Conservation (phyloP, 2,888 invertebrate species). For the Phragmatobia fuliginosa region DNA sequence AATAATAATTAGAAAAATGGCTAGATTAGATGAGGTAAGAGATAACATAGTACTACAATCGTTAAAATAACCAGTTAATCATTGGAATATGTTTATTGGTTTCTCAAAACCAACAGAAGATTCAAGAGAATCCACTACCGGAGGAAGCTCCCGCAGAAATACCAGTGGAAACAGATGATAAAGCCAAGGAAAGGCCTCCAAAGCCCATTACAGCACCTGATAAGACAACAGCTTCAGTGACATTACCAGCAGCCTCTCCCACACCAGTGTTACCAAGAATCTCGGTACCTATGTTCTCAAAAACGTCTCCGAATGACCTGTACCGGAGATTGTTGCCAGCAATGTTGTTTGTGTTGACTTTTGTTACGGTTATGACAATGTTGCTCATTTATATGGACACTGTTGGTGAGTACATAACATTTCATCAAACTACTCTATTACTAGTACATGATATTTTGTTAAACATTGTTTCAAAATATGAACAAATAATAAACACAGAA, state of each 20-base stretch:
- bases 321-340: conserved; percentile 88
- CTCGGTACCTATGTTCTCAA: conserved; percentile 70
- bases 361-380: conserved; percentile 93
- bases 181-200: conserved; percentile 54
- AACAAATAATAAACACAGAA: no score
- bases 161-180: conserved; percentile 48
- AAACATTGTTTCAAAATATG: no score
- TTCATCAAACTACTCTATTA: not conserved
- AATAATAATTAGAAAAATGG: conserved; percentile 23
- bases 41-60: not conserved
- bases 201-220: conserved; percentile 47
- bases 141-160: conserved; percentile 48
- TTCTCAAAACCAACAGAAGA: conserved; percentile 60
- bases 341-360: conserved; percentile 91
- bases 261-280: conserved; percentile 51
- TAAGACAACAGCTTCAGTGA: conserved; percentile 47
- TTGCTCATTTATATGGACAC: conserved; percentile 93
- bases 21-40: conserved; percentile 26
- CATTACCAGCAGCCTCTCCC: conserved; percentile 48
- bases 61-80: not conserved
- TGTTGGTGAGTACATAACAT: conserved; percentile 86
- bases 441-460: no score
- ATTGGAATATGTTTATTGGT: not conserved
- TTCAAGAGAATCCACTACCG: conserved; percentile 65
- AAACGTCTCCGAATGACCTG: conserved; percentile 78